Evolutionary conservation across 1,140 invertebrate species (phyloP).

Genomic region (Drosophila repleta): DNA sequence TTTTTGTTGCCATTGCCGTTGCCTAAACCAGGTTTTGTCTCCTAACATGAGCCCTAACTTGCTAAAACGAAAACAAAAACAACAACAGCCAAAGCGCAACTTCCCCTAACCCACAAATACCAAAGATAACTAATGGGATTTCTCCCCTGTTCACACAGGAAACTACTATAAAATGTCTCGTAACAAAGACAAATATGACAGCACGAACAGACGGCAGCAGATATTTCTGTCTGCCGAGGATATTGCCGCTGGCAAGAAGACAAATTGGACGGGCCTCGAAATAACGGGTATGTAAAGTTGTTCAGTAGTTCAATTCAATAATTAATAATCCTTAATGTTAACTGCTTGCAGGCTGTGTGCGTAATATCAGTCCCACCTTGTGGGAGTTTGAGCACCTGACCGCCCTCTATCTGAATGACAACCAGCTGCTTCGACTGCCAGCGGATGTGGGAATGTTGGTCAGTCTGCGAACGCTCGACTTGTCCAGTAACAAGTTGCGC

Average conservation of each 20-base stretch:
- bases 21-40: conserved; percentile 68
- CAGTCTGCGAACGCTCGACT: conserved; percentile 94
- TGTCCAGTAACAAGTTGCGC: conserved; percentile 97
- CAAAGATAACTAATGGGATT: conserved; percentile 8
- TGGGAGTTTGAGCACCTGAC: conserved; percentile 96
- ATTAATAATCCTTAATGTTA: conserved; percentile 40
- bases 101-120: background rate
- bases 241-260: conserved; percentile 94
- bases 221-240: conserved; percentile 97
- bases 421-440: conserved; percentile 94
- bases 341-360: conserved; percentile 92
- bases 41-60: conserved; percentile 78
- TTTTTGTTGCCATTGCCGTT: conserved; percentile 56
- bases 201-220: conserved; percentile 91
- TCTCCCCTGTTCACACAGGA: conserved; percentile 45
- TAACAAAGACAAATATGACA: conserved; percentile 90
- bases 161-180: conserved; percentile 86
- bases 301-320: background rate
- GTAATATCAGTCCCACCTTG: conserved; percentile 94
- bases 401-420: conserved; percentile 97
- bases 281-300: conserved; percentile 85
- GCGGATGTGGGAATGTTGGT: conserved; percentile 93
- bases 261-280: conserved; percentile 93
- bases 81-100: conserved; percentile 2
- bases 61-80: conserved; percentile 38